Evolutionary conservation across 64 coral and sea anemone genomes (phyloP), one percentile per base, ranked within the genome.

Genomic region (Pocillopora verrucosa): DNA sequence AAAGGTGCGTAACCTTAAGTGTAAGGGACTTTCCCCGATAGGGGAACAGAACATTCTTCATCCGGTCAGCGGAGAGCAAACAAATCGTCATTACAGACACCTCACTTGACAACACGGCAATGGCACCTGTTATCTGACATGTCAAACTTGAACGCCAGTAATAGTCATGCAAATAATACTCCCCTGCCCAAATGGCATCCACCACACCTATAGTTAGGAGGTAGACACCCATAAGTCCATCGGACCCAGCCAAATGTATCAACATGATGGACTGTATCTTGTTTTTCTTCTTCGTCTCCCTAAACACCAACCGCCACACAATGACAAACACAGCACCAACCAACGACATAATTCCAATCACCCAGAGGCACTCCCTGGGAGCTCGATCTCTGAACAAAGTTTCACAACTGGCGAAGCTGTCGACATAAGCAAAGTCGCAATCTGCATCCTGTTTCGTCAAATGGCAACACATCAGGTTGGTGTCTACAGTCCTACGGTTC

Each of bases 211-310:
- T 89, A 14, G 63, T 15, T 2, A 89, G n/a, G 4, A 89, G 74
- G 20, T 89, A 89, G n/a, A 89, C 59, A 2, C 87, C 87, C 87
- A 88, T 88, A 2, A 88, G 65, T 5, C 74, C 74, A 60, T 88
- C 86, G 57, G 86, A 20, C 36, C 76, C n/a, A 4, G 86, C 86
- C 37, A 88, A 24, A 45, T 88, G 51, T 13, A 41, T 58, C 1
- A 88, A 34, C 6, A 89, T 36, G 10, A 89, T 77, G 10, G 73
- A 26, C 37, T 89, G 87, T 25, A 63, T 75, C 10, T 17, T 13
- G 62, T 86, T 68, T 24, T 70, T 51, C 41, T 51, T 51, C 41
- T 51, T 51, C 7, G 0, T 73, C 14, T 22, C 16, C 72, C 56
- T 36, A 19, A 73, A 51, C 3, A 72, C 15, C 16, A 51, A 2